Evolutionary conservation across 2,797 vertebrate species (phyloP), one percentile per base, ranked within the genome.

Genomic region (Sus cebifrons): DNA sequence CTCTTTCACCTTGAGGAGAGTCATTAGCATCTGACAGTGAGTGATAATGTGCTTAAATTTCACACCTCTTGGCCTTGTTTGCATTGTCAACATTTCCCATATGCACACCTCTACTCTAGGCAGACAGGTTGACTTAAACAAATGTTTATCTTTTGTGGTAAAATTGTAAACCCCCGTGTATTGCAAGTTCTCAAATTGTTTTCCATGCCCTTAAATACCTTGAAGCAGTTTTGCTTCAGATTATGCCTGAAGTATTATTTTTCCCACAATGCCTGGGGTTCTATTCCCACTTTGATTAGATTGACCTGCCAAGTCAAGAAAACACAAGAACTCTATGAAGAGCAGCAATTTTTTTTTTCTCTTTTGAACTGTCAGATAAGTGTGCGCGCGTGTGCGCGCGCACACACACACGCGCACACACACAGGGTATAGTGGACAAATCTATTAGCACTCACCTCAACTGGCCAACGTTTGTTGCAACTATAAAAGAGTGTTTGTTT

Each of bases 11-110:
- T 97, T 97, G 91, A 96, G 27, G 86, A 96, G 91, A 90, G 89
- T 97, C 96, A 96, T 97, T 98, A 97, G 91, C 93, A 77, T 89
- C 95, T 93, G 97, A 97, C 98, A 97, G 95, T 94, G 93, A 97
- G 82, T 32, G 91, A 97, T 96, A 92, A 96, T 68, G 79, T 89
- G 75, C 95, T 97, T 94, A 75, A 85, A 96, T 93, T 91, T 94
- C 91, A 96, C 94, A 96, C 89, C 86, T 97, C 96, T 88, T 95
- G 91, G 96, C 89, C 94, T 86, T 94, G 84, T 96, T 94, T 88
- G 40, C 74, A 74, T 40, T 73, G 86, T 97, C 95, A 97, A 87
- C 65, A 56, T 73, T 96, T 65, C 85, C 89, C 97, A 89, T 18
- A 40, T 10, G 93, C 93, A 40, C 77, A 87, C 82, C 81, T 94